phyloP scores from a whole-genome alignment of 2,888 invertebrate genomes.

The Tiliacea citrago region DNA sequence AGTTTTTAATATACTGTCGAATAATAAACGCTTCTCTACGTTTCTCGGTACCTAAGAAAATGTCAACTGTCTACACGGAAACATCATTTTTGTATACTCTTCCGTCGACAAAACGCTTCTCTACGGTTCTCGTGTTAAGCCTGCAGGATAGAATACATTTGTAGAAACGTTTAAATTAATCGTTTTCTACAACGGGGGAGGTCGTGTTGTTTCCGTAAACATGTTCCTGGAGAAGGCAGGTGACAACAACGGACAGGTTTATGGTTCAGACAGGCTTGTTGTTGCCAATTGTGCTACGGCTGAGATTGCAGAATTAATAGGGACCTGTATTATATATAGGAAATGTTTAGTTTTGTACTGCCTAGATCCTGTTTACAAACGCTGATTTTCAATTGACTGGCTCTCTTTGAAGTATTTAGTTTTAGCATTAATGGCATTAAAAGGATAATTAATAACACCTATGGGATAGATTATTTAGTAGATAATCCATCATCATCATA shows the following conservation, averaged over 20 bases:
- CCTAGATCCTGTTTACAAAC: background rate
- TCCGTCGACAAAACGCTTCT: no score
- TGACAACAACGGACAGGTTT: slow-evolving; percentile 55
- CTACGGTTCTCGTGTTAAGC: no score
- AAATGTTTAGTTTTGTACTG: background rate
- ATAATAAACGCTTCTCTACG: no score
- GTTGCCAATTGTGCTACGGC: slow-evolving; percentile 48
- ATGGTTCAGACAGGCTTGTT: slow-evolving; percentile 38
- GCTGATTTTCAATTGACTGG: background rate
- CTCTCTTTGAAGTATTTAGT: background rate
- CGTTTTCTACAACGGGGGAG: slow-evolving; percentile 12
- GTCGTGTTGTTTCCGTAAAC: slow-evolving; percentile 50
- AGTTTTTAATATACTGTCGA: no score
- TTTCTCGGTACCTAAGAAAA: no score
- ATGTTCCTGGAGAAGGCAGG: slow-evolving; percentile 50
- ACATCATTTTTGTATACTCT: no score
- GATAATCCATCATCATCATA: no score
- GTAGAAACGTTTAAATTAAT: slow-evolving; percentile 26
- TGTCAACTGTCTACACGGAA: no score
- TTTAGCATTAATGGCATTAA: background rate
- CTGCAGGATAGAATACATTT: slow-evolving; percentile 20
- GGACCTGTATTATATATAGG: background rate
- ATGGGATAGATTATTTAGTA: background rate
- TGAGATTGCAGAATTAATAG: background rate
- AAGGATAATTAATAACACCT: background rate